Evolutionary conservation across 2,113 vertebrate genomes (phyloP), one percentile per base, ranked within the genome.

Genomic region (Thalassoma bifasciatum): DNA sequence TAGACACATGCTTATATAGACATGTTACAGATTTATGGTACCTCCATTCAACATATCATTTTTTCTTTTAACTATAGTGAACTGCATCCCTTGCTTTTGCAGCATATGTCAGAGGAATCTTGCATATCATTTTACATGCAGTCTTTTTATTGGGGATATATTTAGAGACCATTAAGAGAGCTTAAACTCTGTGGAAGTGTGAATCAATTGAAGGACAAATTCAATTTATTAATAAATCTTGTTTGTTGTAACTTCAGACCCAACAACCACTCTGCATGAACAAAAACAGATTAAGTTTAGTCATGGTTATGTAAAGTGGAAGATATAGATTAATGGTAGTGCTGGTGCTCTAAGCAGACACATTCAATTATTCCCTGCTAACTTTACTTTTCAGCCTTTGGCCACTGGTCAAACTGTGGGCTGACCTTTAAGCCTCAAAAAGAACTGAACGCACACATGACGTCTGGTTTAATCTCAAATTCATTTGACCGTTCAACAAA

Each of bases 291-390:
- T 59, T 1, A 66, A 56, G 44, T 67, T 37, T n/a, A 42, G 65
- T 75, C 49, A 38, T 72, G 26, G 19, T 50, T 19, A 62, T 60
- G 75, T 54, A 64, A 83, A 50, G 63, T 72, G 57, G 67, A 70
- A 54, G 34, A 19, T 54, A 37, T 59, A 58, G 67, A 46, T 49
- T 50, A 81, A 53, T 61, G 62, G 64, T 60, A 51, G 49, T 83
- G 72, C 75, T 79, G 66, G 66, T 83, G 75, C 73, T 84, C 26
- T 51, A 56, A 86, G 79, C 59, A 69, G 72, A 80, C 63, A 47
- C 71, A 83, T 84, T 61, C 82, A 62, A 79, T 83, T 69, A 22
- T 38, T 72, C 26, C 66, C 19, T 51, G 50, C 44, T 26, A 61
- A 37, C 68, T 69, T 59, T 23, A 68, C 17, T 37, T 66, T 24